Evolutionary conservation across 2,888 invertebrate species (phyloP), one percentile per base, ranked within the genome.

Genomic region (Syrphus vitripennis): DNA sequence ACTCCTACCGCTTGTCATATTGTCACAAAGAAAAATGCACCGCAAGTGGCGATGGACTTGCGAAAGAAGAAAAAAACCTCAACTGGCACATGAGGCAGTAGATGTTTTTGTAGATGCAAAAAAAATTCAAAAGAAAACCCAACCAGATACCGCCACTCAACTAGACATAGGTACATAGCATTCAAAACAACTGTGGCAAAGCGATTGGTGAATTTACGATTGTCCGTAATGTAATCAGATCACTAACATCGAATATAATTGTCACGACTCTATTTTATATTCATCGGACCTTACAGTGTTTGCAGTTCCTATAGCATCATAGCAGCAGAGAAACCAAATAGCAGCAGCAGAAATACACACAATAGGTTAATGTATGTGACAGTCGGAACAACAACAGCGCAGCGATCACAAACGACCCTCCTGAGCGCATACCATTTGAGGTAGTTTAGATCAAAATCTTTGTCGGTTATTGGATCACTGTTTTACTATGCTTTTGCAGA

Each of bases 181-280:
- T 45, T 65, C 65, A 50, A 50, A 67, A 50, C 29, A 10, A 24
- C 67, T 65, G 2, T 31, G 45, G 31, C 19, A 65, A 74, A 75
- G 57, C 71, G 48, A 71, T 80, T 69, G 84, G n/a, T 55, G 61
- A 69, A 80, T 84, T 80, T 80, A 77, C 80, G 69, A 80, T 79
- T 83, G 79, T 80, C 76, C 72, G 48, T 72, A 69, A 57, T 72
- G 76, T 77, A 84, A 84, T 84, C 84, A 84, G 84, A 84, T 84
- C 80, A 80, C 76, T 72, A 77, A 67, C 71, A 76, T 72, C 55
- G 69, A 80, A 81, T 77, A 84, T 84, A 84, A 84, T 80, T 84
- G 84, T 84, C 84, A 84, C 84, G 84, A 84, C 84, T 84, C 80
- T 71, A 76, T 80, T 84, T 59, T 81, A 81, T 84, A 69, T 84